phyloP scores from a whole-genome alignment of 2,888 invertebrate genomes.

The Ophraella communa region DNA sequence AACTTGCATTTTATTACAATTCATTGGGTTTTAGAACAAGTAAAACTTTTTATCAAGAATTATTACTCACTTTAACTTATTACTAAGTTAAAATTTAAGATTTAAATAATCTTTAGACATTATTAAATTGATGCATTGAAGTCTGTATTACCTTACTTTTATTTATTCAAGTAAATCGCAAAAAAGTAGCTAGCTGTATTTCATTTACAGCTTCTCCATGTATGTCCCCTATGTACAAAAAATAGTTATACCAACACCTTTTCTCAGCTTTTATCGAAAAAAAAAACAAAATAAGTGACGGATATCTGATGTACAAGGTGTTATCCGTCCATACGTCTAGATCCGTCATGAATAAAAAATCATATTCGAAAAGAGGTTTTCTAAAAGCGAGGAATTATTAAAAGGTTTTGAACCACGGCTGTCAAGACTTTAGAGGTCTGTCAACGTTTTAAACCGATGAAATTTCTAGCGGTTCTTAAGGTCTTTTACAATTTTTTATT shows the following conservation, averaged over 20 bases:
- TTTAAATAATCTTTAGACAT: no score
- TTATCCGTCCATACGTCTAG: constrained; percentile 23
- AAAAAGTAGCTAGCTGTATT: no score
- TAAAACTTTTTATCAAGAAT: no score
- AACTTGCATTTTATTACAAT: no score
- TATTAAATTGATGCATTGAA: no score
- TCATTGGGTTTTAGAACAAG: no score
- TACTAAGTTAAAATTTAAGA: no score
- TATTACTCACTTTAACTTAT: no score
- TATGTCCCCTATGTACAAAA: no score
- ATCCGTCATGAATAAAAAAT: constrained; percentile 40
- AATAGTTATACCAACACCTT: background rate
- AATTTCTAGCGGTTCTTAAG: constrained; percentile 41
- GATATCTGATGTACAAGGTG: constrained; percentile 21
- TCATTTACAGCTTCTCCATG: no score
- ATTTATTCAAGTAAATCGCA: no score
- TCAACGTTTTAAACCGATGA: constrained; percentile 45
- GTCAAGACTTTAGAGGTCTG: constrained; percentile 43
- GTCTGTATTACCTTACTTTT: no score
- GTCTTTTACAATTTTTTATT: background rate
- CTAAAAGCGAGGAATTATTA: constrained; percentile 46
- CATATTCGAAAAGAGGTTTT: constrained; percentile 40
- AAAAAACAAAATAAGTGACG: background rate
- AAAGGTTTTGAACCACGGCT: constrained; percentile 47
- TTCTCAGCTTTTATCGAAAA: background rate